Conservation (phyloP, 2,113 vertebrate species). For the Butorides virescens region DNA sequence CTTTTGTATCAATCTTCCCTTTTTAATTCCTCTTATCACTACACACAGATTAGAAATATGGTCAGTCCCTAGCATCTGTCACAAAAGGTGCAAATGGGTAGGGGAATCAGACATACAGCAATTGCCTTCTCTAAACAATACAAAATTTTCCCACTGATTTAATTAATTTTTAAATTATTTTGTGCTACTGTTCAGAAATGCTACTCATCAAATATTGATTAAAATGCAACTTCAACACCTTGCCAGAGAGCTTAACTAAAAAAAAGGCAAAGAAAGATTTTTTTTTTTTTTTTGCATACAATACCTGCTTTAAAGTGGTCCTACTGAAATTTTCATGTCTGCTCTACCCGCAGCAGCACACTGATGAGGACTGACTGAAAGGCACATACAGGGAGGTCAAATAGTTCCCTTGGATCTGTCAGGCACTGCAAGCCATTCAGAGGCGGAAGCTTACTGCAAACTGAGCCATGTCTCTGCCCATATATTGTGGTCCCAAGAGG, state of each 20-base stretch:
- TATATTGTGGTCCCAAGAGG: neutral
- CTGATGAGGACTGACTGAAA: neutral
- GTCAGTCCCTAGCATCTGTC: neutral
- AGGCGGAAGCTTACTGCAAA: neutral
- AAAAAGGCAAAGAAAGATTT: neutral
- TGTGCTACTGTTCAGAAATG: neutral
- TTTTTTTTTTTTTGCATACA: neutral
- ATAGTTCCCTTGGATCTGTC: neutral
- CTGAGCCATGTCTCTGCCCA: neutral
- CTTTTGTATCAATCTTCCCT: neutral
- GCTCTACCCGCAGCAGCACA: neutral
- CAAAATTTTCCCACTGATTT: neutral
- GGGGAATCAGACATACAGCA: neutral
- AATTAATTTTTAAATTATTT: neutral
- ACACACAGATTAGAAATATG: neutral
- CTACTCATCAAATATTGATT: neutral
- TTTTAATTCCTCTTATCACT: neutral
- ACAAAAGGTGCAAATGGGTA: neutral
- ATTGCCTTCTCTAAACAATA: neutral
- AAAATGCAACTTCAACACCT: neutral
- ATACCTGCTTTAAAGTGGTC: constrained; percentile 47
- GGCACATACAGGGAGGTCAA: neutral
- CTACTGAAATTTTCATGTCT: constrained; percentile 7
- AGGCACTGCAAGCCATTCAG: neutral
- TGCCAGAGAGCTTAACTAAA: neutral